Base-by-base conservation (phyloP, 2,888 invertebrate species). In the Coronaproctus castanopsis region DNA sequence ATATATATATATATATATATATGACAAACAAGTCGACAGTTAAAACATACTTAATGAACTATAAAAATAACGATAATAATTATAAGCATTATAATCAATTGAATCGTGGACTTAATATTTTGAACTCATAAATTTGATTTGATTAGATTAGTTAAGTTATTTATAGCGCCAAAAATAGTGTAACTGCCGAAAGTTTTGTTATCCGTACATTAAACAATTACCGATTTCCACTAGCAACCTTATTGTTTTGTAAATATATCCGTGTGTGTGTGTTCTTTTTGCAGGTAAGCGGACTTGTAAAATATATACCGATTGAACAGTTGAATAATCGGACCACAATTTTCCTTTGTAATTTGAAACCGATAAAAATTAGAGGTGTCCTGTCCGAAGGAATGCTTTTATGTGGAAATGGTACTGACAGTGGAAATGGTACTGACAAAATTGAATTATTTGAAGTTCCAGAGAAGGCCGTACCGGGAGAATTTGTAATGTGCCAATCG, bases 351-450 rank as follows among this genome's bases (percentile, higher is more conserved):
- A 57, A 57, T n/a, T 24, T 57, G 19, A 57, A 52, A 53, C 53
- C 53, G 3, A 14, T 23, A 2, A 57, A 57, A 36, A 22, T 57
- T 14, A 21, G 57, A 58, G 85, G 85, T 56, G 77, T 93, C 20
- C 80, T 82, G 57, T 93, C 93, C 0, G 87, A 93, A 72, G 95
- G 86, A 2, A 96, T 96, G 95, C 89, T 96, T 5, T 89, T 95
- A 87, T 95, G 95, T 75, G 95, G 93, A 2, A 78, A 81, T 57
- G 76, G 81, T 14, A 80, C 82, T 1, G n/a, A n/a, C n/a, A n/a
- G 95, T 75, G 95, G 93, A 2, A 78, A 81, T 57, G 76, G 81
- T 14, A 80, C 82, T 1, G 80, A 83, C 1, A 81, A 83, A 68
- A 85, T 90, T 1, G 91, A 92, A 75, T 81, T 91, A 1, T 74